Evolutionary conservation across 2,888 invertebrate species (phyloP).

Genomic region (Drosophila borborema): DNA sequence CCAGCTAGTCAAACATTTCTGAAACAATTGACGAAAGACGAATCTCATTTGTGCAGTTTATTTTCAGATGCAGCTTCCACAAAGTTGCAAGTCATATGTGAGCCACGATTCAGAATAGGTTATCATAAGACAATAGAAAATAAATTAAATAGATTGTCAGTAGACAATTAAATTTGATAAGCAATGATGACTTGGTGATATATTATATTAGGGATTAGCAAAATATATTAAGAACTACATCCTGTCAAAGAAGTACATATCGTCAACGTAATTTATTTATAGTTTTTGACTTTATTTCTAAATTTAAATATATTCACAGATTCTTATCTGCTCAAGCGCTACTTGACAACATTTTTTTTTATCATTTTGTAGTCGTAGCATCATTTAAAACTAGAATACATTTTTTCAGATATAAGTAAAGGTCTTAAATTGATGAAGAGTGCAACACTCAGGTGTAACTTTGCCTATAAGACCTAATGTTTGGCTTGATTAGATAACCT

Average conservation of each 20-base stretch:
- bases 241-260: background rate
- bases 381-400: background rate
- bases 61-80: background rate
- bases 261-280: background rate
- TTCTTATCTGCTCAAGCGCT: too few relatives aligned
- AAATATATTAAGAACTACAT: background rate
- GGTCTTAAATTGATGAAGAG: conserved; percentile 6
- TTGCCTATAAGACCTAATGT: background rate
- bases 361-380: too few relatives aligned
- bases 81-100: background rate
- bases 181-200: background rate
- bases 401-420: background rate
- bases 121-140: background rate
- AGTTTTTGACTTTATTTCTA: too few relatives aligned
- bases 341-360: too few relatives aligned
- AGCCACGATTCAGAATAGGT: background rate
- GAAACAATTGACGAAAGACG: background rate
- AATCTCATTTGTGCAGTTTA: background rate
- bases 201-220: background rate
- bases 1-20: background rate
- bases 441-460: background rate
- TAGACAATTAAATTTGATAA: background rate
- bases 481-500: conserved; percentile 16
- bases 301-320: too few relatives aligned
- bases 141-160: background rate